phyloP scores from a whole-genome alignment of 2,113 vertebrate species.

The Eretmochelys imbricata region DNA sequence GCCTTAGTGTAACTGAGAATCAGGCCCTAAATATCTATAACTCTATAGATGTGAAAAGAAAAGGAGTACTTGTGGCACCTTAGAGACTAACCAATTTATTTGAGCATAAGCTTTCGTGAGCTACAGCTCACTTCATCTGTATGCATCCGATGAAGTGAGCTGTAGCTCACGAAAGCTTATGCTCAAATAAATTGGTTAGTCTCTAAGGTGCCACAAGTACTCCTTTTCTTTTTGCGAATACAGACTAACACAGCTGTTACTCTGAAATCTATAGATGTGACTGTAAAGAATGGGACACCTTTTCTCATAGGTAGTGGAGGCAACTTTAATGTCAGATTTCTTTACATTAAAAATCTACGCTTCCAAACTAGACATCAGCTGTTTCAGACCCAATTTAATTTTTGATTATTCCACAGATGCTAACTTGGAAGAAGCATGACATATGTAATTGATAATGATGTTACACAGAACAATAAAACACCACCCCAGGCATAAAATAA shows the following conservation, averaged over 20 bases:
- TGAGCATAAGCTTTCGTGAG: too few relatives aligned
- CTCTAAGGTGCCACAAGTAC: too few relatives aligned
- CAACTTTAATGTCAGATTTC: neutral
- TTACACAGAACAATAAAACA: neutral
- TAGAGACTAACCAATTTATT: too few relatives aligned
- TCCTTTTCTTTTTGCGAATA: too few relatives aligned
- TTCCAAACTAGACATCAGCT: slow-evolving; percentile 4
- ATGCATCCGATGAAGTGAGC: too few relatives aligned
- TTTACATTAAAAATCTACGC: slow-evolving; percentile 1
- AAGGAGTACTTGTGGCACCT: too few relatives aligned
- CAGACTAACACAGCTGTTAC: too few relatives aligned
- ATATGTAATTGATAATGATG: neutral
- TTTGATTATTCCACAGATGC: slow-evolving; percentile 16
- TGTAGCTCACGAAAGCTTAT: too few relatives aligned
- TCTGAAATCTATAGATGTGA: neutral
- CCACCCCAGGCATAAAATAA: neutral
- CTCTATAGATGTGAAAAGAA: too few relatives aligned
- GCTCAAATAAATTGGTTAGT: too few relatives aligned
- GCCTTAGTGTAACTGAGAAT: neutral
- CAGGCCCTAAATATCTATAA: neutral
- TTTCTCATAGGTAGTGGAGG: neutral
- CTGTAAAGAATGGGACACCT: accelerated
- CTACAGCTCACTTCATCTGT: too few relatives aligned
- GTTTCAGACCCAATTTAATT: neutral
- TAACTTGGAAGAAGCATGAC: slow-evolving; percentile 14